Percentiles rank a stretch among this genome's conserved stretches.
phyloP scores from a whole-genome alignment of 1,140 invertebrate species.

The Drosophila bipectinata region DNA sequence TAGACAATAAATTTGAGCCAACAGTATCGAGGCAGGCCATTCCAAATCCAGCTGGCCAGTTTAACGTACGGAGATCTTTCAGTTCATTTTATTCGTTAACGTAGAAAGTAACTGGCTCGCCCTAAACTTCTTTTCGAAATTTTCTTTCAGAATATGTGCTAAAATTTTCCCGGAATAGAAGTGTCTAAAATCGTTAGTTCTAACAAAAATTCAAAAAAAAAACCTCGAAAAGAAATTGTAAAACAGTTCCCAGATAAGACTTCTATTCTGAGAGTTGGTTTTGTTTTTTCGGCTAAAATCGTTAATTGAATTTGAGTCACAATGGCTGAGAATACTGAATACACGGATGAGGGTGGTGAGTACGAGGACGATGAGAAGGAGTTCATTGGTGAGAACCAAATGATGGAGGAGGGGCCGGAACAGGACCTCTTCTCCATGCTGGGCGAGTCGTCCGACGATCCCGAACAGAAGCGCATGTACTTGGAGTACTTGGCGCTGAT shows the following conservation, averaged over 20 bases:
- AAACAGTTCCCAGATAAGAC: neutral
- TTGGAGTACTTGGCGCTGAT: slow-evolving; percentile 72
- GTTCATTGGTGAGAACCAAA: slow-evolving; percentile 41
- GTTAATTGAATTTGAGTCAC: slow-evolving; percentile 4
- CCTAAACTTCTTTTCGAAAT: slow-evolving; percentile 31
- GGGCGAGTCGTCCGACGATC: slow-evolving; percentile 73
- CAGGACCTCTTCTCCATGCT: slow-evolving; percentile 71
- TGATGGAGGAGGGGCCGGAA: slow-evolving; percentile 57
- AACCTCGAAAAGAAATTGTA: neutral
- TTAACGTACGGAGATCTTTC: slow-evolving; percentile 4
- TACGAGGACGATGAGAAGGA: slow-evolving; percentile 50
- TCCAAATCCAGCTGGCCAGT: neutral
- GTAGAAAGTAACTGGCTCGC: slow-evolving; percentile 39
- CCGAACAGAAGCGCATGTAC: slow-evolving; percentile 75
- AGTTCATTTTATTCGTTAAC: slow-evolving; percentile 67
- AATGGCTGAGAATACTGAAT: slow-evolving; percentile 57
- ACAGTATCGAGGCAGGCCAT: slow-evolving; percentile 24
- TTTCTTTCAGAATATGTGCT: slow-evolving; percentile 41
- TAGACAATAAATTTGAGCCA: neutral
- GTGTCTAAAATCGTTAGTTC: slow-evolving; percentile 49
- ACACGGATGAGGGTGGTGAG: slow-evolving; percentile 59
- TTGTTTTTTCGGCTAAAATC: neutral
- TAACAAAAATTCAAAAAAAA: slow-evolving; percentile 1
- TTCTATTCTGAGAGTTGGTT: neutral
- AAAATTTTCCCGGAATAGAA: slow-evolving; percentile 5